phyloP scores from a whole-genome alignment of 2,113 vertebrate genomes.

The Pomatorhinus ruficollis region DNA sequence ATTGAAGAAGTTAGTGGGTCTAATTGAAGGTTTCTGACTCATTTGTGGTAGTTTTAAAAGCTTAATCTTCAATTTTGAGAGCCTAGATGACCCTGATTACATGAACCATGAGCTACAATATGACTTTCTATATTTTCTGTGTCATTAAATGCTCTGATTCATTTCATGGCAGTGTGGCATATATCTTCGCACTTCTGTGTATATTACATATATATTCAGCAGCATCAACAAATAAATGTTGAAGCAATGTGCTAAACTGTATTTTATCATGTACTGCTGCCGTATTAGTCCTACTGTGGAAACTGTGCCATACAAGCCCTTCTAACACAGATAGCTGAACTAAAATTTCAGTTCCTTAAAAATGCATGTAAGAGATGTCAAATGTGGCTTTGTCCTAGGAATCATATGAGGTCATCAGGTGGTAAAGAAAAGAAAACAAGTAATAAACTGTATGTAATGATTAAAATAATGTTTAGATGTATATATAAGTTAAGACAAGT shows the following conservation, averaged over 20 bases:
- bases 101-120: constrained; percentile 5
- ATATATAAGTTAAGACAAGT: background rate
- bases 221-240: constrained; percentile 7
- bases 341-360: background rate
- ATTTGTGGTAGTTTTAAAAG: constrained; percentile 41
- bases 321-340: background rate
- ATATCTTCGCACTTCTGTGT: background rate
- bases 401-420: background rate
- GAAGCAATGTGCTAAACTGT: background rate
- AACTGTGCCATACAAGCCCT: background rate
- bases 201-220: background rate
- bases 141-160: constrained; percentile 36
- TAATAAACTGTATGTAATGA: background rate
- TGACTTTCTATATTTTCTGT: constrained; percentile 5
- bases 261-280: background rate
- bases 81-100: constrained; percentile 21
- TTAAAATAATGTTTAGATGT: background rate
- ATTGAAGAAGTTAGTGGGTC: constrained; percentile 41
- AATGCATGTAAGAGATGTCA: background rate
- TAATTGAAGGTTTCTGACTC: constrained; percentile 52
- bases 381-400: background rate
- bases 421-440: background rate
- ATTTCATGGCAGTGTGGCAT: background rate
- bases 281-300: background rate
- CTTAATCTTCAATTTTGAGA: constrained; percentile 47